Evolutionary conservation across 1,140 invertebrate genomes (phyloP).

Genomic region (Solenopsis fugax): DNA sequence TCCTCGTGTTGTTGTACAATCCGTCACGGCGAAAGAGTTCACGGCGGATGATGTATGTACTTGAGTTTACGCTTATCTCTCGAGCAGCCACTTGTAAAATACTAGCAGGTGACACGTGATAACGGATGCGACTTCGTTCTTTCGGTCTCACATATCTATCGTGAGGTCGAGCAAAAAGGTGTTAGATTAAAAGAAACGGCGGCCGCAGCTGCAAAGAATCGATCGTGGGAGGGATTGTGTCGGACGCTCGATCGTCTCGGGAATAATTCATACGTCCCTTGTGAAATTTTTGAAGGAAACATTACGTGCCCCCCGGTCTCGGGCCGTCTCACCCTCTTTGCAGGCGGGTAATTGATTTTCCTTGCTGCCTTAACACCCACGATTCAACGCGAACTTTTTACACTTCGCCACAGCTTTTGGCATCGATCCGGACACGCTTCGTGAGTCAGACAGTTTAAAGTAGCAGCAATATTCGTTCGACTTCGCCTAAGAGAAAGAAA

Average conservation of each 20-base stretch:
- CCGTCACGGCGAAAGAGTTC: not conserved
- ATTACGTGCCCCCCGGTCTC: slow-evolving; percentile 53
- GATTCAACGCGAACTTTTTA: slow-evolving; percentile 70
- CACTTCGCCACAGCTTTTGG: slow-evolving; percentile 44
- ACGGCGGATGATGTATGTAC: not conserved
- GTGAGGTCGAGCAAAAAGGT: slow-evolving; percentile 29
- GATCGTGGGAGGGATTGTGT: slow-evolving; percentile 46
- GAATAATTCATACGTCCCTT: slow-evolving; percentile 68
- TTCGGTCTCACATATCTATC: slow-evolving; percentile 54
- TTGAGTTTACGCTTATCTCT: slow-evolving; percentile 22
- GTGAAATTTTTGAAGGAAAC: slow-evolving; percentile 64
- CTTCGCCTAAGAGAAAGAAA: slow-evolving; percentile 1
- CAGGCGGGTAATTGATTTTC: slow-evolving; percentile 73
- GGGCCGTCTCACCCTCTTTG: slow-evolving; percentile 42
- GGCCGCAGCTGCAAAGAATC: slow-evolving; percentile 52
- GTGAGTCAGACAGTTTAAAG: slow-evolving; percentile 61
- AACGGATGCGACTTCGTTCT: slow-evolving; percentile 49
- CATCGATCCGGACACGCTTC: slow-evolving; percentile 66
- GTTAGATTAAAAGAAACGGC: slow-evolving; percentile 55
- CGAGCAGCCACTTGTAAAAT: slow-evolving; percentile 11
- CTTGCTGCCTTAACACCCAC: slow-evolving; percentile 65
- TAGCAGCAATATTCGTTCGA: slow-evolving; percentile 62
- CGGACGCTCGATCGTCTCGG: slow-evolving; percentile 60
- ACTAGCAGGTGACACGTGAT: slow-evolving; percentile 30
- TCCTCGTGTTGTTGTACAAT: not conserved